Evolutionary conservation across 2,797 vertebrate species (phyloP).

Genomic region (Myotis planiceps): DNA sequence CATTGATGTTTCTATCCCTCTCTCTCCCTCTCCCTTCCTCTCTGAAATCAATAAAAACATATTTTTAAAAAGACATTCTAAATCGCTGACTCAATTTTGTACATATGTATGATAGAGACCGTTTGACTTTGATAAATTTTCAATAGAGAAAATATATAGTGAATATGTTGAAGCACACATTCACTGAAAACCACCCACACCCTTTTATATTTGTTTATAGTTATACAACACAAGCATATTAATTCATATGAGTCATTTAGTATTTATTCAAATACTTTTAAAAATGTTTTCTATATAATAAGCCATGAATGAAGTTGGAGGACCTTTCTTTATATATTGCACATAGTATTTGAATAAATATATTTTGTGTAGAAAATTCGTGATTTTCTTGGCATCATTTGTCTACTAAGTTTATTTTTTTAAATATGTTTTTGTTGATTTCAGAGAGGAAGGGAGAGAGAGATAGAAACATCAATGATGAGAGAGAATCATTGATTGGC

Average conservation of each 20-base stretch:
- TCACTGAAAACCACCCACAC: background rate
- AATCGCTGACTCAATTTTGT: background rate
- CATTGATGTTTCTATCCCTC: too few species aligned
- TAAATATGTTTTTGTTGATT: too few species aligned
- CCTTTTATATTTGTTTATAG: background rate
- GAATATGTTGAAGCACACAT: background rate
- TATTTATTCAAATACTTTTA: background rate
- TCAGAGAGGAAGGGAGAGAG: too few species aligned
- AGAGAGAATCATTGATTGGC: too few species aligned
- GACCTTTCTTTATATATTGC: background rate
- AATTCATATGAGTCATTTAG: background rate
- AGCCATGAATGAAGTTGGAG: background rate
- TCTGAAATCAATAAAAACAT: too few species aligned
- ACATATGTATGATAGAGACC: background rate
- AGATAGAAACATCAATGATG: too few species aligned
- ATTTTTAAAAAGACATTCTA: background rate
- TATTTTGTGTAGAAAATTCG: slow-evolving; percentile 19
- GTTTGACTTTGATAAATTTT: background rate
- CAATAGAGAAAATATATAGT: background rate
- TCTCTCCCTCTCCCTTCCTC: too few species aligned
- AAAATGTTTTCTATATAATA: background rate
- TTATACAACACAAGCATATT: background rate
- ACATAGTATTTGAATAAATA: background rate
- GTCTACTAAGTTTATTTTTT: background rate
- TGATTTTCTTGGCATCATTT: background rate